phyloP scores from a whole-genome alignment of 2,113 vertebrate genomes.

The Macroglossus sobrinus region DNA sequence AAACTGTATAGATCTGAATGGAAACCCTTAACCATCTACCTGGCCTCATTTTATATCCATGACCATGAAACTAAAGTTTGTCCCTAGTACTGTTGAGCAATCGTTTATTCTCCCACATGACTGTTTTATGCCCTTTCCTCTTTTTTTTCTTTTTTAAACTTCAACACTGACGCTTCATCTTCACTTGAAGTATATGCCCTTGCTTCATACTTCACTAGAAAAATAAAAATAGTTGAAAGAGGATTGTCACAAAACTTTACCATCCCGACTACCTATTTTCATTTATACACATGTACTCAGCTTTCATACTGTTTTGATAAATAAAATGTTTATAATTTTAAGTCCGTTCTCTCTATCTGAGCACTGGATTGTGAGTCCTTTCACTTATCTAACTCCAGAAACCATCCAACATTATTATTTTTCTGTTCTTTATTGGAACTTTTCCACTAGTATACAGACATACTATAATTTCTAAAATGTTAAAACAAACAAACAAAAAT shows the following conservation, averaged over 20 bases:
- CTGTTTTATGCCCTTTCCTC: neutral
- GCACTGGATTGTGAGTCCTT: neutral
- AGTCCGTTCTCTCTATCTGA: neutral
- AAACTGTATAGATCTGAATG: neutral
- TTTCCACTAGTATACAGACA: neutral
- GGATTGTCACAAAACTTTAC: neutral
- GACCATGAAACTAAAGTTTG: neutral
- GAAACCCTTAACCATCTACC: neutral
- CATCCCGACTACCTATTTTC: neutral
- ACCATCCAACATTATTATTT: neutral
- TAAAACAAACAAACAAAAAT: neutral
- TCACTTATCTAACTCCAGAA: neutral
- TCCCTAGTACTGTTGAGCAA: neutral
- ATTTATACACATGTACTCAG: neutral
- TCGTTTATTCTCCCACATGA: neutral
- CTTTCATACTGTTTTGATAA: neutral
- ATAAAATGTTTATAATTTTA: neutral
- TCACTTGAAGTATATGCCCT: neutral
- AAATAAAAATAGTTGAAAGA: neutral
- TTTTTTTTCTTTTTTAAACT: neutral
- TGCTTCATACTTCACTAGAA: neutral
- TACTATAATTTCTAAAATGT: neutral
- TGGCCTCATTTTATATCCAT: neutral
- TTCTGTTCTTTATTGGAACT: neutral
- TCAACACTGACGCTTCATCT: neutral